Base-by-base conservation (phyloP, 2,888 invertebrate species). In the Lithophane semibrunnea region DNA sequence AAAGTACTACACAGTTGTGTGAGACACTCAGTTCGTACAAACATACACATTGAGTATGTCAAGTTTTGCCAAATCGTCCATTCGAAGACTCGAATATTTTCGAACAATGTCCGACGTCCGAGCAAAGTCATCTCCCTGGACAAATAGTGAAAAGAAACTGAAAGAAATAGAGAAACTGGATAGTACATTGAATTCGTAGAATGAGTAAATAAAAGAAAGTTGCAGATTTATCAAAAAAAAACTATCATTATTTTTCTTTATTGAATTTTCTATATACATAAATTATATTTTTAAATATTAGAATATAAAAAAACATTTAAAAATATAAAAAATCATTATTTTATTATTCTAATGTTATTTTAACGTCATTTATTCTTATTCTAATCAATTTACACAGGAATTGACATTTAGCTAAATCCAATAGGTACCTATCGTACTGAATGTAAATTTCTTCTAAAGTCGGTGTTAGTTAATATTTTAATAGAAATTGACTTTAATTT, bases 91-190 rank as follows among this genome's bases (percentile, higher is more conserved):
- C 93, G 94, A 94, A 95, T 94, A 95, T 95, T 93, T 93, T 93
- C 93, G 90, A 92, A 95, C 94, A 94, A 94, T 94, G 93, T 92
- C 89, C 81, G 88, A 90, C 88, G 95, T 95, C 94, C 94, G 91
- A 94, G 93, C 89, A 86, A 95, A 95, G 95, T 95, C 96, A 96
- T 96, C 93, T 95, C 91, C 93, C 91, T 94, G 90, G 88, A 92
- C 95, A 96, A 96, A 96, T 95, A 96, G 91, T 85, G 89, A 90
- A 91, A 92, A 94, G 91, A 91, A 92, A 89, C 82, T 80, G 65
- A 82, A 67, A 75, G 92, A 92, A 82, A 71, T 92, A 93, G 67
- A 90, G 76, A 73, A 78, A 81, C 93, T 94, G 76, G 93, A 95
- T 89, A 84, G 79, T 86, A 74, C 88, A 79, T 74, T 21, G 13